Percentiles rank a stretch among this genome's conserved stretches.
phyloP scores from a whole-genome alignment of 2,113 vertebrate species.

The Ochotona princeps region DNA sequence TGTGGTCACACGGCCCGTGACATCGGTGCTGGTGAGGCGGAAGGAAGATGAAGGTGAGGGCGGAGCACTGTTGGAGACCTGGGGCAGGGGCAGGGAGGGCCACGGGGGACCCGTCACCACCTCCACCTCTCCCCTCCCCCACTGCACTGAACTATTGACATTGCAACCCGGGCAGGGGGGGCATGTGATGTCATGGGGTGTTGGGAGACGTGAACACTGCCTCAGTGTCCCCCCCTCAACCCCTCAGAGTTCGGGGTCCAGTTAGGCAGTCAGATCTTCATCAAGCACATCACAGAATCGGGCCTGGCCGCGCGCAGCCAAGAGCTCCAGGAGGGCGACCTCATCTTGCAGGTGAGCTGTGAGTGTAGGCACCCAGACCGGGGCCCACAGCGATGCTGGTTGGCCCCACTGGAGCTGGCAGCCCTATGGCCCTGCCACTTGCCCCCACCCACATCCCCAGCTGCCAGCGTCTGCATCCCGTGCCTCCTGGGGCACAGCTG shows the following conservation, averaged over 20 bases:
- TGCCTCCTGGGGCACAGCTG: too few species aligned
- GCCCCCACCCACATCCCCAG: too few species aligned
- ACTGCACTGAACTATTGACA: too few species aligned
- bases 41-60: conserved; percentile 89
- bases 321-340: conserved; percentile 94
- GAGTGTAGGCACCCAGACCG: accelerated
- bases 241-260: conserved; percentile 96
- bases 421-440: too few species aligned
- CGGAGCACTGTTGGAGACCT: accelerated
- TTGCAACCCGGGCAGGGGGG: too few species aligned
- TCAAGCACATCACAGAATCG: conserved; percentile 95
- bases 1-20: conserved; percentile 87
- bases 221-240: conserved; percentile 35
- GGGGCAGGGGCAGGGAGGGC: too few species aligned
- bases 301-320: conserved; percentile 91
- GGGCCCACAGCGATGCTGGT: too few species aligned
- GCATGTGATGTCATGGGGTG: too few species aligned
- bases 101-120: too few species aligned
- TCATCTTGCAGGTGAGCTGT: conserved; percentile 93
- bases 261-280: conserved; percentile 97
- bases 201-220: neutral
- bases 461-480: too few species aligned
- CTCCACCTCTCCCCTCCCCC: too few species aligned
- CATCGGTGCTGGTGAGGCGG: conserved; percentile 90
- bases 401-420: too few species aligned